Base-by-base conservation (phyloP, 2,113 vertebrate species). In the Marmota monax region DNA sequence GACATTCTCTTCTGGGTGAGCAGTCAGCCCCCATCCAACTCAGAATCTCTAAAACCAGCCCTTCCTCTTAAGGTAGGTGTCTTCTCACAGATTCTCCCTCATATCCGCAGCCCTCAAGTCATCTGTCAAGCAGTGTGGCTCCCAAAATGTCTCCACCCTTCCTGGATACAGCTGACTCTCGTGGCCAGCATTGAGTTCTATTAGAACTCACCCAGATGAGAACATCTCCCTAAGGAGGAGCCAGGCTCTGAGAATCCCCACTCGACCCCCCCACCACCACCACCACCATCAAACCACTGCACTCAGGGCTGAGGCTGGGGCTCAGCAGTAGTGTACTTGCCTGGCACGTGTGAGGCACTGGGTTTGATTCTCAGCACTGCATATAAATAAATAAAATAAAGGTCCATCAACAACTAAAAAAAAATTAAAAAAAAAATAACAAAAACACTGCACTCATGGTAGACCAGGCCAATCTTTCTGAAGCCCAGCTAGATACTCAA, bases 201-300 rank as follows among this genome's bases (percentile, higher is more conserved):
- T 3, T 37, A 42, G n/a, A 22, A 4, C 17, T 4, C 3, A 96
- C 6, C 37, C 74, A 85, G 53, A 63, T 2, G 8, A 42, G 2
- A 27, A 23, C 0, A 34, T 14, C 65, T 10, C 78, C 65, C 58
- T 37, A 12, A 23, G 5, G 12, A n/a, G 39, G 29, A 32, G 5
- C 6, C 72, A 3, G 3, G 2, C 6, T 23, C 45, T 2, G 0
- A 29, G 67, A 2, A 3, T 53, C 27, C 0, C 34, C 17, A 25
- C 37, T 13, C 48, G 2, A 45, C 58, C 14, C n/a, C 27, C 9
- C n/a, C 8, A 20, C 61, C 53, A 56, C 48, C 12, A 51, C 48
- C 8, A 23, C 20, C 20, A 22, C 5, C 20, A 58, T 7, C 6
- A 23, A 22, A 58, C 56, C 20, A 58, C 7, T 42, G 16, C 8